These are phyloP conservation scores for Sciurus niger DNA, from an alignment of 2,113 vertebrate genomes.

Conservation along the genomic window DNA sequence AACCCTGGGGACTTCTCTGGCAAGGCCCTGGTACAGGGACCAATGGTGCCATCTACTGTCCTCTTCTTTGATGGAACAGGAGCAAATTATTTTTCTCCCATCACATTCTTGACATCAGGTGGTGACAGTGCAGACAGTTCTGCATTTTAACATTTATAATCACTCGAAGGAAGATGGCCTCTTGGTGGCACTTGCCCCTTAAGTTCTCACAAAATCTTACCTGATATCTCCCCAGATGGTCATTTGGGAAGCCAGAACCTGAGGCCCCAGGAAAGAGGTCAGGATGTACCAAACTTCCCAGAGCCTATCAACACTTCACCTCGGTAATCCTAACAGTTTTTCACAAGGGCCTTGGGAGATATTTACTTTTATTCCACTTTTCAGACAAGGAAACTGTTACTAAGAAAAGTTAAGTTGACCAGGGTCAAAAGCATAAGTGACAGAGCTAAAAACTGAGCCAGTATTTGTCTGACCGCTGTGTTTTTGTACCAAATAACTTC, in stretches of 20 bases:
- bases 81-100: neutral
- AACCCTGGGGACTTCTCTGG: neutral
- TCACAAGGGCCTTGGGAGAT: neutral
- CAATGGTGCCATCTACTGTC: conserved; percentile 66
- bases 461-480: neutral
- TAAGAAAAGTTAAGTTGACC: neutral
- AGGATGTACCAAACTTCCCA: neutral
- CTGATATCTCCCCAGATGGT: neutral
- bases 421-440: neutral
- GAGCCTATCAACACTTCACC: neutral
- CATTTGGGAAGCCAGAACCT: neutral
- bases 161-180: neutral
- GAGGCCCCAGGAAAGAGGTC: neutral
- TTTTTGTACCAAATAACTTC: neutral
- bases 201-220: neutral
- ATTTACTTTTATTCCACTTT: neutral
- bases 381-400: neutral
- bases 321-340: neutral
- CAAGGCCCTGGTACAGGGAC: neutral
- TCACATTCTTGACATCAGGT: neutral
- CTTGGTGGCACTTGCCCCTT: neutral
- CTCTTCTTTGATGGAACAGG: neutral
- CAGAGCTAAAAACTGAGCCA: neutral
- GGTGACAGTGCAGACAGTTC: neutral
- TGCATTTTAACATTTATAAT: conserved; percentile 37